Percentiles rank a stretch among this genome's conserved stretches.
These are phyloP conservation scores for Notospermus geniculatus DNA, from an alignment of 1,140 invertebrate genomes.

Conservation along the genomic window DNA sequence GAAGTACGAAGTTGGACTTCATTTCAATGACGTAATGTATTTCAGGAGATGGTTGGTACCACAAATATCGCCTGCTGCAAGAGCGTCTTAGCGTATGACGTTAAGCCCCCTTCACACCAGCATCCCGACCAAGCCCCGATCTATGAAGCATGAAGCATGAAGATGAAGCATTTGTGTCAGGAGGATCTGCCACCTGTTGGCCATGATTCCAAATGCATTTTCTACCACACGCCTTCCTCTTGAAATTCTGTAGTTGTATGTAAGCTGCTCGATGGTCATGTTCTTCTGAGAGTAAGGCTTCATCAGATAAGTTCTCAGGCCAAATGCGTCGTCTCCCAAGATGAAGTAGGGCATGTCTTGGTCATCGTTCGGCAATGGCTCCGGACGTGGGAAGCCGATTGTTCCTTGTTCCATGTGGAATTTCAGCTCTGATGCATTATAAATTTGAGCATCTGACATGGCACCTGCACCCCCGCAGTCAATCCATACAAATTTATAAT, in stretches of 20 bases:
- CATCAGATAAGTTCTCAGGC: slow-evolving; percentile 27
- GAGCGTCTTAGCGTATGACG: too few relatives aligned
- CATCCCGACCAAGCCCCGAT: too few relatives aligned
- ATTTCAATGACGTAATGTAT: too few relatives aligned
- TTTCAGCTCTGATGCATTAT: slow-evolving; percentile 24
- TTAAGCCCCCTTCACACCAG: too few relatives aligned
- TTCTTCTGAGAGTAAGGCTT: slow-evolving; percentile 38
- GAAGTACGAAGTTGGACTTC: too few relatives aligned
- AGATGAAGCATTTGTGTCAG: too few relatives aligned
- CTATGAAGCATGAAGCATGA: too few relatives aligned
- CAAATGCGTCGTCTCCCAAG: slow-evolving; percentile 40
- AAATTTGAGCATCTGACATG: slow-evolving; percentile 26
- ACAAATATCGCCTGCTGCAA: too few relatives aligned
- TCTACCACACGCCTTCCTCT: slow-evolving; percentile 44
- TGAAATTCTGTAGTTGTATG: slow-evolving; percentile 52
- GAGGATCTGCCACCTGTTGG: slow-evolving; percentile 14
- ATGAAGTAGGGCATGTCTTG: slow-evolving; percentile 29
- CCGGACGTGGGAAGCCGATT: slow-evolving; percentile 28
- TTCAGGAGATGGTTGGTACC: too few relatives aligned
- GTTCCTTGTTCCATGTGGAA: slow-evolving; percentile 15
- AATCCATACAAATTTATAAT: slow-evolving; percentile 15
- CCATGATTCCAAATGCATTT: slow-evolving; percentile 18
- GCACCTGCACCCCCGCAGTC: slow-evolving; percentile 15
- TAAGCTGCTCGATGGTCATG: slow-evolving; percentile 29
- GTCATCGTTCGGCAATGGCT: slow-evolving; percentile 22